Conservation (phyloP, 2,113 vertebrate genomes). For the Oxyura jamaicensis region DNA sequence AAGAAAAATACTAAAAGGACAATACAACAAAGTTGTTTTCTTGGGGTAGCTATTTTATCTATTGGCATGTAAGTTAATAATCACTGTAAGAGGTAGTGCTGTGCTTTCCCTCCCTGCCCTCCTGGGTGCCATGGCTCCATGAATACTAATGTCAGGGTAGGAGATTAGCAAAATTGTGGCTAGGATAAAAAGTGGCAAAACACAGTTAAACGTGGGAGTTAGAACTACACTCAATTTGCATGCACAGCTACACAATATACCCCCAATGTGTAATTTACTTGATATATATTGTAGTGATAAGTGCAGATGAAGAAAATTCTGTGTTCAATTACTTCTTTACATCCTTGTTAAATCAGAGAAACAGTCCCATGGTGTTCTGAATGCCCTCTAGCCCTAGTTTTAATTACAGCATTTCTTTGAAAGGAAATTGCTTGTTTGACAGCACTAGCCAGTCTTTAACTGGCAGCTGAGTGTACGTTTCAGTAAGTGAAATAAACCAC, state of each 20-base stretch:
- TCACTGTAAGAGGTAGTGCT: neutral
- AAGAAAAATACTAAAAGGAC: neutral
- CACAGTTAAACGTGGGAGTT: neutral
- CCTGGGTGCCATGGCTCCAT: neutral
- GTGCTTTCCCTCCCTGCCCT: neutral
- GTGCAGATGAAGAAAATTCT: neutral
- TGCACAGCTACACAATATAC: neutral
- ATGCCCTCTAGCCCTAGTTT: neutral
- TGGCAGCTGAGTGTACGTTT: neutral
- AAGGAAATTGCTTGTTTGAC: neutral
- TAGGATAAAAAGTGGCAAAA: neutral
- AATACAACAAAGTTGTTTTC: neutral
- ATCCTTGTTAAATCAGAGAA: neutral
- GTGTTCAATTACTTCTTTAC: neutral
- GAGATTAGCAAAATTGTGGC: neutral
- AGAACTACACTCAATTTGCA: neutral
- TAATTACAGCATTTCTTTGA: neutral
- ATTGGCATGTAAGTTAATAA: neutral
- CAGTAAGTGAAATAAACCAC: neutral
- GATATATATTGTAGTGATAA: fast-evolving
- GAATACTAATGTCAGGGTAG: neutral
- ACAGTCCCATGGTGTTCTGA: neutral
- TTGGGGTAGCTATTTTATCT: neutral
- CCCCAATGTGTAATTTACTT: neutral
- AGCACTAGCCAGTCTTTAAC: neutral